These are phyloP conservation scores for Zoanthus gigantus DNA, from an alignment of 92 coral and sea anemone species.

Conservation along the genomic window DNA sequence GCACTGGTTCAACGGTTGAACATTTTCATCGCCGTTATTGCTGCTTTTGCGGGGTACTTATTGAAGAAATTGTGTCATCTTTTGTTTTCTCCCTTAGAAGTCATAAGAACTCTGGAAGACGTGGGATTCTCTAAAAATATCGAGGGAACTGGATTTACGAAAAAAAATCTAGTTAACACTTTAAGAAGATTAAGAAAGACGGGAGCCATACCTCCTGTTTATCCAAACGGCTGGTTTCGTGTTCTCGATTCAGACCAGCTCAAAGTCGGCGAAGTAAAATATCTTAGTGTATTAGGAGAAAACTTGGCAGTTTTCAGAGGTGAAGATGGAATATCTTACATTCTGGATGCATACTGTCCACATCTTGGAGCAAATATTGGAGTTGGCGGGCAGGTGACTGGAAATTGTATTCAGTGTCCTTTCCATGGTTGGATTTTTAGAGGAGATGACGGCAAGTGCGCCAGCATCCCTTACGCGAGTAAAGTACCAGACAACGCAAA, in stretches of 20 bases:
- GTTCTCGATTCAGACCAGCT: slow-evolving; percentile 79
- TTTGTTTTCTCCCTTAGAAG: slow-evolving; percentile 72
- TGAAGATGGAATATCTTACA: slow-evolving; percentile 76
- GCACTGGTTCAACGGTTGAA: slow-evolving; percentile 37
- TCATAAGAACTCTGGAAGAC: slow-evolving; percentile 73
- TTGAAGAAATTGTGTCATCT: slow-evolving; percentile 69
- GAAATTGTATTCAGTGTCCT: slow-evolving; percentile 86
- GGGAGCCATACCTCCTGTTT: slow-evolving; percentile 92
- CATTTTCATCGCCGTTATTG: slow-evolving; percentile 37
- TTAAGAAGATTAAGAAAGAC: slow-evolving; percentile 64
- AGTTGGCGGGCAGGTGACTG: slow-evolving; percentile 88
- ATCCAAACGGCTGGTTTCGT: slow-evolving; percentile 95
- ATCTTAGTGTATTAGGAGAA: slow-evolving; percentile 81
- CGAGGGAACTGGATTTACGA: slow-evolving; percentile 58
- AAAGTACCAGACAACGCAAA: slow-evolving; percentile 84
- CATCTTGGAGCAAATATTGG: slow-evolving; percentile 97
- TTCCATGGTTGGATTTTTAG: slow-evolving; percentile 95
- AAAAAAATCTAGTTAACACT: slow-evolving; percentile 77
- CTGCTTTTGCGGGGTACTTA: slow-evolving; percentile 33
- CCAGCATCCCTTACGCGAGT: slow-evolving; percentile 81
- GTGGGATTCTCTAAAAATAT: slow-evolving; percentile 71
- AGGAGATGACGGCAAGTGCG: slow-evolving; percentile 86
- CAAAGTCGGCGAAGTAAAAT: slow-evolving; percentile 71
- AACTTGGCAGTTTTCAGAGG: slow-evolving; percentile 93
- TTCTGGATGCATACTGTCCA: slow-evolving; percentile 95